Evolutionary conservation across 2,113 vertebrate genomes (phyloP).

Genomic region (Ptilorrhoa leucosticta): DNA sequence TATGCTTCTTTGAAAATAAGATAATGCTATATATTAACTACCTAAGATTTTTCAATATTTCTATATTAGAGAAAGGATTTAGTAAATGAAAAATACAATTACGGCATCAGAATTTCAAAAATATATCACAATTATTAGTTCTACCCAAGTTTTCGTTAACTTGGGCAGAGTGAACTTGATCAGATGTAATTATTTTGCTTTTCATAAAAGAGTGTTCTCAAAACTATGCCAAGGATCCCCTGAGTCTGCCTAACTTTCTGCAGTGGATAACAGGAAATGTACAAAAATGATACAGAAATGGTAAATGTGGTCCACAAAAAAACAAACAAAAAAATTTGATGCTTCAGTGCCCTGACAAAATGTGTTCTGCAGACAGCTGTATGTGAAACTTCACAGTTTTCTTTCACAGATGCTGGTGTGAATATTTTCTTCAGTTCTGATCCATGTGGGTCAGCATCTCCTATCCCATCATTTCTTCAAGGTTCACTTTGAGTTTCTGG

Average conservation of each 20-base stretch:
- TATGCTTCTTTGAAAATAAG: neutral
- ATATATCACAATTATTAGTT: neutral
- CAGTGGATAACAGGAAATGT: neutral
- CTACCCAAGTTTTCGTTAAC: neutral
- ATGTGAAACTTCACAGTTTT: neutral
- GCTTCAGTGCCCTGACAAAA: neutral
- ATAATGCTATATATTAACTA: neutral
- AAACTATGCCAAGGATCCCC: neutral
- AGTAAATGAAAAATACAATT: neutral
- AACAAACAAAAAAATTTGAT: no score
- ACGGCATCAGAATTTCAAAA: neutral
- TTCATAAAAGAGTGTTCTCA: neutral
- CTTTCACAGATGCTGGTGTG: neutral
- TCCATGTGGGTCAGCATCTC: neutral
- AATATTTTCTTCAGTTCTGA: neutral
- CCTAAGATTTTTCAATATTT: neutral
- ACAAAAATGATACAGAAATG: neutral
- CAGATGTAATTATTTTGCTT: neutral
- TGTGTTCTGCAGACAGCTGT: neutral
- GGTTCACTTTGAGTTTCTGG: neutral
- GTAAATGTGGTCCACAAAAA: neutral
- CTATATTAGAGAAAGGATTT: neutral
- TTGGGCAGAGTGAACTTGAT: neutral
- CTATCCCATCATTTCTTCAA: neutral
- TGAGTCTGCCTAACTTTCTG: neutral